phyloP scores from a whole-genome alignment of 2,113 vertebrate genomes.

The Sinocyclocheilus anophthalmus region DNA sequence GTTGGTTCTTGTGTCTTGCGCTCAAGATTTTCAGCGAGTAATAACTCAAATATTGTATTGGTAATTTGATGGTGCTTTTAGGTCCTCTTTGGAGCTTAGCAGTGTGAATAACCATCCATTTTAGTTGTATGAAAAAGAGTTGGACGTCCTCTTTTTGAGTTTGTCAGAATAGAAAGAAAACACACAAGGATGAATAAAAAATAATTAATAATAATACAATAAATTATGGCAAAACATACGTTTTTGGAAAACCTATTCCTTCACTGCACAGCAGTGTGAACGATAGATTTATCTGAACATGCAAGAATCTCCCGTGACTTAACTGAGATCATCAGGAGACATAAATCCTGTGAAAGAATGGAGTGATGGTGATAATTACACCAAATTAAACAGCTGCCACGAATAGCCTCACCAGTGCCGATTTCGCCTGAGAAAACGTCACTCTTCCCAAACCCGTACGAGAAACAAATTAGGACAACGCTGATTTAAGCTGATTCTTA shows the following conservation, averaged over 20 bases:
- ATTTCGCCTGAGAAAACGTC: conserved; percentile 16
- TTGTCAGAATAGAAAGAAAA: not conserved
- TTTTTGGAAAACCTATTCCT: not conserved
- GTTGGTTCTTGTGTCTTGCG: too few relatives aligned
- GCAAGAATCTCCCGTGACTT: not conserved
- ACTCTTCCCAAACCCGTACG: not conserved
- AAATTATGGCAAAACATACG: not conserved
- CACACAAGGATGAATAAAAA: not conserved
- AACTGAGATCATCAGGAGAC: conserved; percentile 4
- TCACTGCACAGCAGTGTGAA: not conserved
- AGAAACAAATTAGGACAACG: not conserved
- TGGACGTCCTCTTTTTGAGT: not conserved
- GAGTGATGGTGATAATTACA: conserved; percentile 49
- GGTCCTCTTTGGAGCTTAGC: too few relatives aligned
- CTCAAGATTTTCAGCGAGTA: too few relatives aligned
- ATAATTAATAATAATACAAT: too few relatives aligned
- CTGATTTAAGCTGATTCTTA: not conserved
- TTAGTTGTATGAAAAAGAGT: too few relatives aligned
- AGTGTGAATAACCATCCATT: too few relatives aligned
- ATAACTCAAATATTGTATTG: too few relatives aligned
- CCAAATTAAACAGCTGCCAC: conserved; percentile 47
- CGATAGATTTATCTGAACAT: not conserved
- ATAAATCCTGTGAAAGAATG: conserved; percentile 25
- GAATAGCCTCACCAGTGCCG: not conserved
- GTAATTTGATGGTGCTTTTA: too few relatives aligned